Base-by-base conservation (phyloP, 2,113 vertebrate genomes). In the Pholis gunnellus region DNA sequence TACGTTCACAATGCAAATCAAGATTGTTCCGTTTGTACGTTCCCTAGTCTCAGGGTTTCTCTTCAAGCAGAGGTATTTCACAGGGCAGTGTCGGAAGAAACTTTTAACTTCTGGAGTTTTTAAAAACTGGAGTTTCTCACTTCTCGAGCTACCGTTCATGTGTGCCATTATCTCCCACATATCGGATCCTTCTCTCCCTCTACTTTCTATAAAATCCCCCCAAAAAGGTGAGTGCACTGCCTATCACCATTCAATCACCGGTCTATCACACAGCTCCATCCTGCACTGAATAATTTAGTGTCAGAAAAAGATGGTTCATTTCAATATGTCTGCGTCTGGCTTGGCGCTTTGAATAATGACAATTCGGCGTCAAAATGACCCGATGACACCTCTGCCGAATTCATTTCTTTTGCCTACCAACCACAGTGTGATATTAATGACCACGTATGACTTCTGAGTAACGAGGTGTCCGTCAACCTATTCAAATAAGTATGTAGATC, bases 241-340 rank as follows among this genome's bases (percentile, higher is more conserved):
- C 79, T 48, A 80, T 86, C 78, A 29, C 50, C 44, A 29, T 59
- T 72, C 78, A 38, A 63, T 84, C 82, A 72, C 38, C 60, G 63
- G 38, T 84, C 83, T 36, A 72, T 87, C 80, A 79, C 71, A 50
- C 76, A 72, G 64, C 81, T 69, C 52, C 69, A 44, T 70, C 73
- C 75, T 70, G 74, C 0, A 34, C 64, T 90, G 72, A 91, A 88
- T 92, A 52, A 88, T 86, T 88, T 75, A 91, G 56, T 6, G 15
- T 44, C 56, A 78, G 80, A 86, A 83, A 83, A 83, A 42, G 73
- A 85, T 69, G 79, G 75, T 48, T 56, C 73, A 72, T 81, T 83
- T 48, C 74, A 27, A 64, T 70, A 70, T 4, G 13, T 40, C 44
- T 68, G 64, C 15, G 72, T 46, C 56, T 34, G 67, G 27, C 69